Evolutionary conservation across 2,113 vertebrate genomes (phyloP), one percentile per base, ranked within the genome.

Genomic region (Corydoras maculifer): DNA sequence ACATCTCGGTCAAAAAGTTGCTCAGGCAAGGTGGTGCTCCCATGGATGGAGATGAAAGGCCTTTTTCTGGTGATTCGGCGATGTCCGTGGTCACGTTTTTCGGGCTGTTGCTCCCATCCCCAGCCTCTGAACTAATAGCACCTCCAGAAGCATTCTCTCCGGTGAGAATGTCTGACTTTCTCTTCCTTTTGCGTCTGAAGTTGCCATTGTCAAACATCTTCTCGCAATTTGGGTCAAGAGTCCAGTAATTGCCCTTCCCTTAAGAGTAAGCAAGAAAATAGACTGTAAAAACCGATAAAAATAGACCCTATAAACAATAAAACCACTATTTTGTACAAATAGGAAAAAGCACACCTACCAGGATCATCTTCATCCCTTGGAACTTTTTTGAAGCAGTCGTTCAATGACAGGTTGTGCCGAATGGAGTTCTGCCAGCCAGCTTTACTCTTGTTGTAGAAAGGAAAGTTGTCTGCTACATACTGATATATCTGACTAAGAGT

Each of bases 141-240:
- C 78, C 81, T 30, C 81, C 84, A 9, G 87, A 71, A 13, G 65
- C 43, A 12, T 86, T 81, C 0, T 91, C 78, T 4, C 80, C 78
- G 2, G 87, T 66, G 3, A 88, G 84, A 0, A 84, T 53, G 3
- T 99, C 97, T 0, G 97, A 94, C 83, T 98, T 99, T 68, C 96
- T 95, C 86, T 99, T 99, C 73, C 97, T 91, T 85, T 99, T 99
- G 84, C 97, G 91, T 62, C 97, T 94, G 82, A 99, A 99, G 85
- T 99, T 99, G 73, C 97, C 97, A 0, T 99, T 99, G 89, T 99
- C 97, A 43, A 99, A 99, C 97, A 99, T 99, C 85, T 99, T 99
- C 75, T 99, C 97, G 75, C 97, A 99, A 89, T 99, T 99, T 0
- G 97, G 97, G 81, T 99, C 97, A 67, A 99, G 87, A 10, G 96